A percentile compares a stretch with the other conserved stretches of the same genome.
Conservation (phyloP, 2,888 invertebrate genomes). For the Tiliacea aurago region DNA sequence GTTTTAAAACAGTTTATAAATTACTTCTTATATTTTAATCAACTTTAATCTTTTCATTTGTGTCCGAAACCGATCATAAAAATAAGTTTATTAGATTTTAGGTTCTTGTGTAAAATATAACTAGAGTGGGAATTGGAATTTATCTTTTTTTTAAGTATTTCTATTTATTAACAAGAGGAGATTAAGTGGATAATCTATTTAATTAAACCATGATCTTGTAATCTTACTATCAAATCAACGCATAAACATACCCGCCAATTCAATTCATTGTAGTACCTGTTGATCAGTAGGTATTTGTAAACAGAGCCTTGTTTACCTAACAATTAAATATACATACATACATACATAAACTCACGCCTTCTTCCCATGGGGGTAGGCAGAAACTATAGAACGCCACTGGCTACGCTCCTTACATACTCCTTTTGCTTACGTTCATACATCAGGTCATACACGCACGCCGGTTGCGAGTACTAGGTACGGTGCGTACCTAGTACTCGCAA, state of each 20-base stretch:
- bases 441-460: no score
- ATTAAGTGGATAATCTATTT: background rate
- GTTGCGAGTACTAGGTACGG: no score
- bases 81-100: background rate
- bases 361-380: no score
- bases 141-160: background rate
- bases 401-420: no score
- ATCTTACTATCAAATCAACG: background rate
- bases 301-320: background rate
- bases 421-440: no score
- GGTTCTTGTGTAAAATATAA: background rate
- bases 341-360: no score
- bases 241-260: background rate
- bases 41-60: background rate
- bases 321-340: no score
- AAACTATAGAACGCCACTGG: no score
- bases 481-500: no score
- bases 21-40: background rate
- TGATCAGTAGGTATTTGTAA: background rate
- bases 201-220: background rate
- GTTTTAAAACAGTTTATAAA: background rate
- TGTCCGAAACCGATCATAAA: background rate
- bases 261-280: background rate
- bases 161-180: accelerated
- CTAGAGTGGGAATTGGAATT: background rate